Conservation (phyloP, 1,140 invertebrate genomes). For the Drosophila sulfurigaster region DNA sequence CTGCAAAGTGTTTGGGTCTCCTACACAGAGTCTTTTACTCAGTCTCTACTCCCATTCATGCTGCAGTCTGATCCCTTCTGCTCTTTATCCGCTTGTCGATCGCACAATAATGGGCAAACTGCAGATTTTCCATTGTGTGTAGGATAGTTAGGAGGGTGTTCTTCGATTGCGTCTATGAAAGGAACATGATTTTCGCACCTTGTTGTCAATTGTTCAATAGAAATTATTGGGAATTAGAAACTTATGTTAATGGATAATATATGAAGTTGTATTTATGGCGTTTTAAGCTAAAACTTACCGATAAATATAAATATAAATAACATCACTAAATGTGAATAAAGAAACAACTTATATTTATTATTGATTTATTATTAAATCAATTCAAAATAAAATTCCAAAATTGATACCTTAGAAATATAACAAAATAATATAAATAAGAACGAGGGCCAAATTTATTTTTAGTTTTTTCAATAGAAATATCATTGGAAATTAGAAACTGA, state of each 20-base stretch:
- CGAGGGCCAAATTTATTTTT: no score
- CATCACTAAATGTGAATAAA: no score
- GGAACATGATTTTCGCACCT: constrained; percentile 75
- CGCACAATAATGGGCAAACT: constrained; percentile 76
- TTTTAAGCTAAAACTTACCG: not conserved
- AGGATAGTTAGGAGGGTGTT: constrained; percentile 10
- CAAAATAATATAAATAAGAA: no score
- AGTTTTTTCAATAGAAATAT: no score
- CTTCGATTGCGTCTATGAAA: constrained; percentile 45
- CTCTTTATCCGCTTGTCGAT: constrained; percentile 75
- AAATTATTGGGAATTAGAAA: constrained; percentile 36
- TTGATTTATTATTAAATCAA: no score
- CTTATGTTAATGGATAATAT: constrained; percentile 28
- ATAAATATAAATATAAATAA: no score
- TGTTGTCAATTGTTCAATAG: constrained; percentile 55
- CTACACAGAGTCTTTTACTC: not conserved
- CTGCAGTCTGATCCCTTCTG: constrained; percentile 46
- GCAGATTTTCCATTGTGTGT: constrained; percentile 24
- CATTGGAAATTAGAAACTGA: no score
- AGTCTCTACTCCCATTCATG: constrained; percentile 55
- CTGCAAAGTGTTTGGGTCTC: constrained; percentile 67
- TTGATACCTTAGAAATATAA: no score
- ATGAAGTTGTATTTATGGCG: constrained; percentile 34
- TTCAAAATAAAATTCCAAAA: no score
- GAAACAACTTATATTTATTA: no score